A percentile compares a stretch with the other conserved stretches of the same genome.
Evolutionary conservation across 2,113 vertebrate genomes (phyloP).

Genomic region (Nymphicus hollandicus): DNA sequence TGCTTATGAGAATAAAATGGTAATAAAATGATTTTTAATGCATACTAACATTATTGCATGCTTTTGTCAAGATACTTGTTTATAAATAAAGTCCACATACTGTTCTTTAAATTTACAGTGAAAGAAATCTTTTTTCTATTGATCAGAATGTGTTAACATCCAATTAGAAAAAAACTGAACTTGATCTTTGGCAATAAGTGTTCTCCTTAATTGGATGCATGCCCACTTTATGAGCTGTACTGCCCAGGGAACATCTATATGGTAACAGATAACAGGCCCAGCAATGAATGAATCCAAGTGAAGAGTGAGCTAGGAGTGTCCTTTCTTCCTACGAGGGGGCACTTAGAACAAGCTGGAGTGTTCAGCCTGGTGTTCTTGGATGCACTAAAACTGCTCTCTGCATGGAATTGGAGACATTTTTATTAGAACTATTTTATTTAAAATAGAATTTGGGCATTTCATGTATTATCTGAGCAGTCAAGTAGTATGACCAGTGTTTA

Average conservation of each 20-base stretch:
- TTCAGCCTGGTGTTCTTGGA: neutral
- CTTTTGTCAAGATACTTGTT: neutral
- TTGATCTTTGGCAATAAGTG: neutral
- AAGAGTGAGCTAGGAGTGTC: neutral
- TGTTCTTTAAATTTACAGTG: neutral
- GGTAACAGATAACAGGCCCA: neutral
- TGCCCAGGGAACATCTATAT: neutral
- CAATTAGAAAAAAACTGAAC: neutral
- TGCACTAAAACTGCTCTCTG: neutral
- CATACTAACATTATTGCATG: accelerated
- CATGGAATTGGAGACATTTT: neutral
- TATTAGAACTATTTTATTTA: neutral
- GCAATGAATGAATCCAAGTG: neutral
- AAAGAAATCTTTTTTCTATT: neutral
- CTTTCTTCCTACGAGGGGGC: neutral
- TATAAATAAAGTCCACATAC: neutral
- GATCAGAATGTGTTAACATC: neutral
- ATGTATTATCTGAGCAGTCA: accelerated
- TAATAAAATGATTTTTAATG: neutral
- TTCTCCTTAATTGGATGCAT: neutral
- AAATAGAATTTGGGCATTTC: neutral
- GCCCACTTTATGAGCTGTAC: neutral
- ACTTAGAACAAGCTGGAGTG: neutral
- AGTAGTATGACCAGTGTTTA: neutral
- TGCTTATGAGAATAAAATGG: neutral